Base-by-base conservation (phyloP, 2,797 vertebrate genomes). In the Catharus ustulatus region DNA sequence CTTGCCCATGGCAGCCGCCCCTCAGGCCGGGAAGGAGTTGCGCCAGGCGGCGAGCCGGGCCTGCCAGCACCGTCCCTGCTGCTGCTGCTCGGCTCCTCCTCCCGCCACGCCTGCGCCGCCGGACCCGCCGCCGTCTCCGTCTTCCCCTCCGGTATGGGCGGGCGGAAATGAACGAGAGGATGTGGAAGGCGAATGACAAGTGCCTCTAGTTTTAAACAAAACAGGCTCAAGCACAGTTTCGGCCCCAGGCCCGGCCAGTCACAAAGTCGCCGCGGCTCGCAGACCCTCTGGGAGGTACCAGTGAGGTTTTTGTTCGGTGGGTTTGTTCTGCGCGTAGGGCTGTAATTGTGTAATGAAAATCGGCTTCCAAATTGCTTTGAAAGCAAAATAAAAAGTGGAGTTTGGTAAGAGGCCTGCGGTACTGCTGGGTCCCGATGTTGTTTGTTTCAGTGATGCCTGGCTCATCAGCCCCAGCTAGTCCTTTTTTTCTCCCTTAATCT, bases 61-160 rank as follows among this genome's bases (percentile, higher is more conserved):
- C 11, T 0, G 11, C 0, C 40, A 6, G 2, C 21, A 0, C 67
- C 10, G 12, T 2, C 10, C 9, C 22, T 0, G 4, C 14, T 8
- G 7, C 43, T 1, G 1, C 32, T 42, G 0, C 30, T 43, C 5
- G 40, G 9, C 38, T 45, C 6, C 20, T 54, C 7, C 42, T 54
- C 9, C 46, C 5, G 7, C 34, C 26, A 55, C 76, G 58, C 73
- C 45, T 73, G 72, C 71, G 74, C 55, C 22, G 3, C 11, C 11
- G 10, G 0, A 27, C 5, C 45, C 43, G 4, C 9, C 30, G 3
- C 13, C 4, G 26, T 4, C 3, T 12, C 40, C 72, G 5, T 73
- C 3, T 69, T 42, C 29, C 2, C 36, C 15, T 3, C 0, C 3
- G 1, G 6, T 3, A 1, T 17, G 8, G 15, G 5, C 7, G 7